phyloP scores from a whole-genome alignment of 2,113 vertebrate species.

The Brachypteracias leptosomus region DNA sequence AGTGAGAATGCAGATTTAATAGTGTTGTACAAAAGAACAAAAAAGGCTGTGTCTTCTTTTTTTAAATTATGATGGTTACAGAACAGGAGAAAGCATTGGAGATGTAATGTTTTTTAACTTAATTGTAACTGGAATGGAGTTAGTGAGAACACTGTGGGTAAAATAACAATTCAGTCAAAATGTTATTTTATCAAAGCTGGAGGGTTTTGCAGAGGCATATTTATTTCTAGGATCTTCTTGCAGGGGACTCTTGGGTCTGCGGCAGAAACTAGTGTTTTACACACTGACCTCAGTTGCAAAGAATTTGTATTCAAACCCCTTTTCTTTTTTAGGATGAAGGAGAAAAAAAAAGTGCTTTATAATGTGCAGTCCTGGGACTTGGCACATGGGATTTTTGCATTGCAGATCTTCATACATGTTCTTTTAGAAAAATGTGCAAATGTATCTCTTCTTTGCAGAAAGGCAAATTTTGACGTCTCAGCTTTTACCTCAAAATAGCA shows the following conservation, averaged over 20 bases:
- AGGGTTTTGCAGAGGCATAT: slow-evolving; percentile 5
- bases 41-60: background rate
- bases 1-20: background rate
- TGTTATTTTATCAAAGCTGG: slow-evolving; percentile 28
- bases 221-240: slow-evolving; percentile 2
- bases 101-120: slow-evolving; percentile 1
- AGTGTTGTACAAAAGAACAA: background rate
- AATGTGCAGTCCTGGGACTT: background rate
- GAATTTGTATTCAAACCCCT: background rate
- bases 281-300: background rate
- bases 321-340: background rate
- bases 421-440: background rate
- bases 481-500: background rate
- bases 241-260: background rate
- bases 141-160: background rate
- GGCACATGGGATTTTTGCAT: background rate
- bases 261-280: background rate
- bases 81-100: background rate
- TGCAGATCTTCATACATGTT: background rate
- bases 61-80: background rate
- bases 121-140: background rate
- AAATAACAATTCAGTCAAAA: slow-evolving; percentile 25
- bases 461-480: background rate
- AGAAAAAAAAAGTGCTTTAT: background rate
- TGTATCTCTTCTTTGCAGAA: background rate